These are phyloP conservation scores for Sycon ciliatum DNA, from an alignment of 37 sponge, comb jelly and placozoan species.

Conservation along the genomic window DNA sequence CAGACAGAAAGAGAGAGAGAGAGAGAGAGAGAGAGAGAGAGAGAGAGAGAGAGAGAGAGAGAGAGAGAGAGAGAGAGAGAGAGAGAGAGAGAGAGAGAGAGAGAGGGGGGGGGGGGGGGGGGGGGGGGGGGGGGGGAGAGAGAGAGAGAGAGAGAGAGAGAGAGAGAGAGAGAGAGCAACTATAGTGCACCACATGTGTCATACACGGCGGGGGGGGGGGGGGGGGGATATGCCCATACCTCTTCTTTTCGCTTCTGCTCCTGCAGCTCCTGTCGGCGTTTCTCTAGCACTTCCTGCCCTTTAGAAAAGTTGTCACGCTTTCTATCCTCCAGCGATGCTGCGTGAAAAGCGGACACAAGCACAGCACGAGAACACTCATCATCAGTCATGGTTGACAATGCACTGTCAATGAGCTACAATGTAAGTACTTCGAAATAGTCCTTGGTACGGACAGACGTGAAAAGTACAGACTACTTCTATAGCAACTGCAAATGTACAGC, in stretches of 20 bases:
- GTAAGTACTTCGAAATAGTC: no score
- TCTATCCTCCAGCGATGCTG: not conserved
- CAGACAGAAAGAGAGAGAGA: conserved; percentile 2
- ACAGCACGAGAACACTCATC: no score
- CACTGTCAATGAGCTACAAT: no score
- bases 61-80: not conserved
- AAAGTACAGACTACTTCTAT: no score
- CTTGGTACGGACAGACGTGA: no score
- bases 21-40: conserved; percentile 11
- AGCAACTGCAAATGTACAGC: no score
- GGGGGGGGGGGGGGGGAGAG: not conserved
- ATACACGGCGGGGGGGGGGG: no score
- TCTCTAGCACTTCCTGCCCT: not conserved
- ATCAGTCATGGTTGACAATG: no score
- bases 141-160: conserved; percentile 1
- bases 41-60: conserved; percentile 12
- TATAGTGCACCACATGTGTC: no score
- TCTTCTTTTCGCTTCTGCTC: not conserved
- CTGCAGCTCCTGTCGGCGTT: not conserved
- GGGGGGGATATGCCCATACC: not conserved
- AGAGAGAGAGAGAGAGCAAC: not conserved
- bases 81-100: conserved; percentile 5
- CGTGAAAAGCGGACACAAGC: no score
- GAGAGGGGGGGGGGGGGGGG: not conserved
- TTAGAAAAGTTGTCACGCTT: not conserved